Base-by-base conservation (phyloP, 2,113 vertebrate genomes). In the Ammospiza caudacuta region DNA sequence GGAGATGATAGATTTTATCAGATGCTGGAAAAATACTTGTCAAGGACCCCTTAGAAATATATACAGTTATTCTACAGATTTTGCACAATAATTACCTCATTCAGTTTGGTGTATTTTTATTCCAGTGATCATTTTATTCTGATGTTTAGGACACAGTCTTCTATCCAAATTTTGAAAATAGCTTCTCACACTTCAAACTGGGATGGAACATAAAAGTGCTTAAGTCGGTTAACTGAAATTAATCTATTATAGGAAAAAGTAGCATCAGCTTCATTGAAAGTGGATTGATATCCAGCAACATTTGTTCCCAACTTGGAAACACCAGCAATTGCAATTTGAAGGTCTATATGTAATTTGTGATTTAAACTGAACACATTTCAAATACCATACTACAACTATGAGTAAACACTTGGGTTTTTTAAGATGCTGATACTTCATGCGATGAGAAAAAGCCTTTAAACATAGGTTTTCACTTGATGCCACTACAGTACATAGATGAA, bases 1-100 rank as follows among this genome's bases (percentile, higher is more conserved):
- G 89, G 92, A 83, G 91, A 79, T 88, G 52, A 88, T 96, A 95
- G 70, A 79, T 85, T 97, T 88, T 97, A 88, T 96, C 70, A 12
- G 87, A 91, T 95, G 94, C 93, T 96, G 91, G 94, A 95, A 87
- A 90, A 95, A 90, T 62, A 96, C 67, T 87, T 97, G 90, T 95
- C 84, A 89, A 8, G 55, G 77, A 94, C 79, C 90, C 95, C 91
- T 83, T 96, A 95, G 96, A 95, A 95, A 67, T 63, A 89, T 84
- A 84, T 90, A 95, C 52, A 89, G 76, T 95, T 96, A 86, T 67
- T 94, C 64, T 95, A 95, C 91, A 96, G 94, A 81, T 97, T 87
- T 97, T 97, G 91, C 94, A 94, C 92, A 97, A 91, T 96, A 97
- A 97, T 96, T 96, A 97, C 90, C 92, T 98, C 96, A 96, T 94